phyloP scores from a whole-genome alignment of 2,113 vertebrate genomes.

The Pandion haliaetus region DNA sequence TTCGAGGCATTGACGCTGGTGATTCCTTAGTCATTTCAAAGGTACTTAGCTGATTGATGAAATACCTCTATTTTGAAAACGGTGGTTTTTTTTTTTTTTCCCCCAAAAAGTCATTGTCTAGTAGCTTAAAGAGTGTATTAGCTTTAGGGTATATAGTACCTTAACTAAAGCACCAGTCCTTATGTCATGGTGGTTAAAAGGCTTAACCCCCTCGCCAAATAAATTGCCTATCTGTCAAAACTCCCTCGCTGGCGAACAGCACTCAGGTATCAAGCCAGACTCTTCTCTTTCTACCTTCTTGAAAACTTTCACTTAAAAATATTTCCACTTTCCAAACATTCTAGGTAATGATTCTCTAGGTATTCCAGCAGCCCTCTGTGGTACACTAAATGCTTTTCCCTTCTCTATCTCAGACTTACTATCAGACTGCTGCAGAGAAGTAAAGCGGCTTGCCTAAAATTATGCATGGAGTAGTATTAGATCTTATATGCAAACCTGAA shows the following conservation, averaged over 20 bases:
- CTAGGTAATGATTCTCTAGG: neutral
- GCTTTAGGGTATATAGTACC: neutral
- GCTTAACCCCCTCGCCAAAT: neutral
- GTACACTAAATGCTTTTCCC: neutral
- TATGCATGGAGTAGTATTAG: neutral
- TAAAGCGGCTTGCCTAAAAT: neutral
- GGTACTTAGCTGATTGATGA: neutral
- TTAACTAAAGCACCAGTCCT: conserved; percentile 2
- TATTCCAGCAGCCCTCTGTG: neutral
- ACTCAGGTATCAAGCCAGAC: neutral
- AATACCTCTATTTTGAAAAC: neutral
- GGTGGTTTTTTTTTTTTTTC: neutral
- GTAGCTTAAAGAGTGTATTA: neutral
- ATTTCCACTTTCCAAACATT: neutral
- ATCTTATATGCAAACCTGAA: neutral
- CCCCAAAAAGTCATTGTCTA: conserved; percentile 33
- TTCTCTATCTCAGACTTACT: too few relatives aligned
- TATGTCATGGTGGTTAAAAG: neutral
- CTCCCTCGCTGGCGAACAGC: neutral
- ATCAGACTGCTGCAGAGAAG: too few relatives aligned
- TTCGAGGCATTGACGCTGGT: neutral
- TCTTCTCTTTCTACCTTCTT: neutral
- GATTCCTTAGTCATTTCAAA: neutral
- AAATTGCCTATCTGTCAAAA: neutral
- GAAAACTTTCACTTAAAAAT: neutral